Conservation (phyloP, 1,140 invertebrate genomes). For the Wasmannia auropunctata region DNA sequence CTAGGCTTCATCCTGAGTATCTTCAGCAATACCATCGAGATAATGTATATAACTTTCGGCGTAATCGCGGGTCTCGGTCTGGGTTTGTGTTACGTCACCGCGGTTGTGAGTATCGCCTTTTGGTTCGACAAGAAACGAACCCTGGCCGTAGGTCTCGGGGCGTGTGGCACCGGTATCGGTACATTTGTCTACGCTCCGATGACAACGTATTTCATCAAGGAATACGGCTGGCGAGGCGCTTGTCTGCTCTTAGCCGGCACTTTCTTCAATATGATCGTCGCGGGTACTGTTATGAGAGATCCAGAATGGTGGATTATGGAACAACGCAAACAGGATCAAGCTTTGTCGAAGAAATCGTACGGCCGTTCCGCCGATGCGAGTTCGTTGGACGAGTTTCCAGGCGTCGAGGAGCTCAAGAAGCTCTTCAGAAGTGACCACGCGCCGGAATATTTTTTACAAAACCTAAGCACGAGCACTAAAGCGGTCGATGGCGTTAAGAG, state of each 20-base stretch:
- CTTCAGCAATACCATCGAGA: constrained; percentile 89
- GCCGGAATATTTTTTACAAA: constrained; percentile 89
- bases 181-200: constrained; percentile 95
- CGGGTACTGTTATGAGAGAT: constrained; percentile 94
- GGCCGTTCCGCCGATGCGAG: constrained; percentile 83
- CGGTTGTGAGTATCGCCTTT: constrained; percentile 96
- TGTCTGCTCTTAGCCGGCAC: constrained; percentile 93
- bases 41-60: constrained; percentile 94
- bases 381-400: constrained; percentile 86
- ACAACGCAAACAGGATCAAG: constrained; percentile 83
- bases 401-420: constrained; percentile 88
- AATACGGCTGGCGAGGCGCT: constrained; percentile 95
- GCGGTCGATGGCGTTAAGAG: constrained; percentile 74
- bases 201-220: constrained; percentile 90
- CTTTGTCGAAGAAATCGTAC: constrained; percentile 78
- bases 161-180: constrained; percentile 95
- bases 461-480: constrained; percentile 86
- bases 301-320: constrained; percentile 91
- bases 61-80: constrained; percentile 94
- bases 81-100: constrained; percentile 95
- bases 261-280: constrained; percentile 95
- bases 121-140: constrained; percentile 98
- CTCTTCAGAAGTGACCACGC: constrained; percentile 88
- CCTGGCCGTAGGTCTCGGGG: constrained; percentile 96
- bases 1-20: constrained; percentile 93